Conservation (phyloP, 2,888 invertebrate genomes). For the Perizoma affinitatum region DNA sequence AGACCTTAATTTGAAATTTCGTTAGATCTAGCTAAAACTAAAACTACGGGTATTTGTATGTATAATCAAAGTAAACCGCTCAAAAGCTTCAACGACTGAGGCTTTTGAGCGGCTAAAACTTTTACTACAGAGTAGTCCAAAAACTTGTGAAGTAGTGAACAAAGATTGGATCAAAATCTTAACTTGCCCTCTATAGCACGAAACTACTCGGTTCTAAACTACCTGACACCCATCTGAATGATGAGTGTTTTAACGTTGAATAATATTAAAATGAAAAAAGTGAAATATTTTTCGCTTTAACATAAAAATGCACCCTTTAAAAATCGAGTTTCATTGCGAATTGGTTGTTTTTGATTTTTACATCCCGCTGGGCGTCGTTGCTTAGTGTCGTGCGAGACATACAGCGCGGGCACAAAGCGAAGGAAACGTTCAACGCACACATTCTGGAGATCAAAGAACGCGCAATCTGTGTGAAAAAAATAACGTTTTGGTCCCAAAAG, state of each 20-base stretch:
- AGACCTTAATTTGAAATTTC: constrained; percentile 31
- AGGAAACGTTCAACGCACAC: constrained; percentile 82
- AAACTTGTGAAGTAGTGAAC: too few relatives aligned
- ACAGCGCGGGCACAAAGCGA: constrained; percentile 73
- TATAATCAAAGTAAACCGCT: too few relatives aligned
- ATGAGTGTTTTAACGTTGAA: too few relatives aligned
- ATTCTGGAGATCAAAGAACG: constrained; percentile 81
- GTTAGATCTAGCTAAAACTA: constrained; percentile 18
- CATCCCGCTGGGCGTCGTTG: constrained; percentile 77
- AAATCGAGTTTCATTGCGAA: constrained; percentile 59
- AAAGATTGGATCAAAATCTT: too few relatives aligned
- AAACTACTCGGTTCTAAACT: too few relatives aligned
- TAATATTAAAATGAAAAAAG: background rate
- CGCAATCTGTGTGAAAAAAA: constrained; percentile 83
- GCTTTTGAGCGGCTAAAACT: too few relatives aligned
- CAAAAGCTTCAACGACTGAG: too few relatives aligned
- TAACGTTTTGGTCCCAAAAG: constrained; percentile 82
- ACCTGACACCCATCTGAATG: too few relatives aligned
- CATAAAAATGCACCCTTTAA: constrained; percentile 30
- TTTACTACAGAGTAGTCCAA: too few relatives aligned
- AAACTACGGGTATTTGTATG: constrained; percentile 1
- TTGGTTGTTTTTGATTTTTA: constrained; percentile 71
- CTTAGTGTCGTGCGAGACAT: constrained; percentile 64
- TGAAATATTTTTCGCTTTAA: background rate
- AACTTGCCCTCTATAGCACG: too few relatives aligned